phyloP scores from a whole-genome alignment of 2,888 invertebrate species.

The Drosophila flavopinicola region DNA sequence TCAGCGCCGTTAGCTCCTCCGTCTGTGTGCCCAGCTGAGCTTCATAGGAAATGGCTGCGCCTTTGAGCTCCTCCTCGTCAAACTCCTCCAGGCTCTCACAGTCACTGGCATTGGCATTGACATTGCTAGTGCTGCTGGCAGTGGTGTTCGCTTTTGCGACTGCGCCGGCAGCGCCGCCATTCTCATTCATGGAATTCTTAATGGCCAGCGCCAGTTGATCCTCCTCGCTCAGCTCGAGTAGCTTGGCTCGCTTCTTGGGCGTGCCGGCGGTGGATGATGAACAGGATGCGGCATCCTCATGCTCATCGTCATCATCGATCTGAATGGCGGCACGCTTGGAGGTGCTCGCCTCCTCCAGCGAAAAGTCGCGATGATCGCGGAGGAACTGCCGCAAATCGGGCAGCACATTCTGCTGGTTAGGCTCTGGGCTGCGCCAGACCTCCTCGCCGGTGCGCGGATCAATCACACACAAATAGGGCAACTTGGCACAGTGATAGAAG shows the following conservation, averaged over 20 bases:
- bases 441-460: slow-evolving; percentile 89
- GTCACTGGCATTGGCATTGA: slow-evolving; percentile 62
- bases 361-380: slow-evolving; percentile 75
- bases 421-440: slow-evolving; percentile 82
- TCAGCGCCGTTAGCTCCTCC: slow-evolving; percentile 79
- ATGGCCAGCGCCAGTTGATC: slow-evolving; percentile 83
- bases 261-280: slow-evolving; percentile 48
- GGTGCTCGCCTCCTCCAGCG: slow-evolving; percentile 70
- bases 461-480: slow-evolving; percentile 88
- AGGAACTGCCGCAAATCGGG: slow-evolving; percentile 71
- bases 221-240: slow-evolving; percentile 82
- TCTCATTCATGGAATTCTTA: slow-evolving; percentile 84
- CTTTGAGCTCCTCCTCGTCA: slow-evolving; percentile 69
- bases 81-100: slow-evolving; percentile 75
- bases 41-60: slow-evolving; percentile 68
- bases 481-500: slow-evolving; percentile 87
- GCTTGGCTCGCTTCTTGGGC: slow-evolving; percentile 70
- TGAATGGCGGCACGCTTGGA: slow-evolving; percentile 67
- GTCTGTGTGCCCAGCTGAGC: slow-evolving; percentile 64
- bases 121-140: slow-evolving; percentile 31
- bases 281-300: slow-evolving; percentile 50
- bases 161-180: slow-evolving; percentile 52
- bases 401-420: slow-evolving; percentile 75
- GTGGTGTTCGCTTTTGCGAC: slow-evolving; percentile 16
- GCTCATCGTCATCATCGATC: slow-evolving; percentile 57